Base-by-base conservation (phyloP, 2,888 invertebrate genomes). In the Rotaria macrura region DNA sequence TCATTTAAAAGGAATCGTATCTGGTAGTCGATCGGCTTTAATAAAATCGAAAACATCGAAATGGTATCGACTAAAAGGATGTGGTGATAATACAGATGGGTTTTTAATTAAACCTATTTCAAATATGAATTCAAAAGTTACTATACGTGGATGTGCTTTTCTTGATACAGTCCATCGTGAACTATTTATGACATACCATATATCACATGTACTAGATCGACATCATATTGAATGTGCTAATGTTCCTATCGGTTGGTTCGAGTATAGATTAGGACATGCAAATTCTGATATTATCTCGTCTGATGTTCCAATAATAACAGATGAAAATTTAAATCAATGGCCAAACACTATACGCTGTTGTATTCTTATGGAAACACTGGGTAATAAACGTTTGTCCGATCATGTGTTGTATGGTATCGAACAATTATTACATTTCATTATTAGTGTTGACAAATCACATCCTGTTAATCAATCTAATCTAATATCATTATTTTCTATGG, bases 41-140 rank as follows among this genome's bases (percentile, higher is more conserved):
- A 79, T 79, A 12, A 79, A 79, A 79, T 25, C 12, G 12, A 43
- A 23, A 10, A n/a, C 79, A n/a, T n/a, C 79, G 5, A n/a, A 43
- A 25, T 79, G 79, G 79, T 79, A 79, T 79, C 79, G 79, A n/a
- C n/a, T 79, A 43, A 79, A 79, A 79, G 79, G 79, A 38, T 79
- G 79, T 79, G 79, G 79, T n/a, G n/a, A 79, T 79, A 43, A 79
- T 40, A 79, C 79, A 25, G 79, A 79, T 79, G 79, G 79, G 7
- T 79, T 79, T 43, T 43, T 10, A 79, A 79, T 79, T 43, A 20
- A 43, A 79, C 10, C 79, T 43, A 12, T 79, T 10, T 74, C 38
- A 20, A 12, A 38, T 10, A 10, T 10, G 12, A 43, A n/a, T 43
- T n/a, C 40, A 40, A 79, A 43, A 79, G 25, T 10, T 12, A 79